Conservation (phyloP, 2,888 invertebrate genomes). For the Listrodromus nycthemerus region DNA sequence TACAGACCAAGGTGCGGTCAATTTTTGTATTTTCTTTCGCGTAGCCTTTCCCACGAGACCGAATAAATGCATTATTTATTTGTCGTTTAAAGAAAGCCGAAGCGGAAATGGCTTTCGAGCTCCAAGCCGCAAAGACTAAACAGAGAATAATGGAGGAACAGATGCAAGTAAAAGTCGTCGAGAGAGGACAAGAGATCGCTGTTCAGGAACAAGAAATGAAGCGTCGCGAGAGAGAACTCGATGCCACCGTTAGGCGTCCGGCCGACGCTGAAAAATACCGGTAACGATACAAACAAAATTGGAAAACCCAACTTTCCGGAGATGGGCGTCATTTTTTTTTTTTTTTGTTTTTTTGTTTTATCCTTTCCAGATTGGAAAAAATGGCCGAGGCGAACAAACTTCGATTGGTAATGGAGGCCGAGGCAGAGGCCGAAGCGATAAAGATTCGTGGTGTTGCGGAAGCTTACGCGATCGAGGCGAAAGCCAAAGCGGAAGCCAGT, state of each 20-base stretch:
- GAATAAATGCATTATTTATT: constrained; percentile 5
- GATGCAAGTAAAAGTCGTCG: constrained; percentile 97
- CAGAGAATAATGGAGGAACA: constrained; percentile 98
- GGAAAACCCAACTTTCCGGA: not conserved
- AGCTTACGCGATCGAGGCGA: constrained; percentile 97
- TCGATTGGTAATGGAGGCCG: constrained; percentile 96
- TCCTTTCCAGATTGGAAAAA: constrained; percentile 91
- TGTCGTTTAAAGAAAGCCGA: constrained; percentile 89
- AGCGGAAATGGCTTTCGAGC: constrained; percentile 96
- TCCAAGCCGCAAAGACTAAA: constrained; percentile 98
- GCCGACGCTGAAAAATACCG: constrained; percentile 97
- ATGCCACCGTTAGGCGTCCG: constrained; percentile 96
- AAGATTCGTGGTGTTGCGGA: constrained; percentile 94
- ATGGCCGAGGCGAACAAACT: constrained; percentile 96
- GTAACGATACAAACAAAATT: constrained; percentile 72
- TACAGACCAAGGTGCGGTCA: constrained; percentile 92
- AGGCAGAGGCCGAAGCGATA: constrained; percentile 97
- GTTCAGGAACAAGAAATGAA: constrained; percentile 98
- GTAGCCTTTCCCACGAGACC: not conserved
- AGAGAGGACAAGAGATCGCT: constrained; percentile 96
- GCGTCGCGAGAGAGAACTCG: constrained; percentile 95
- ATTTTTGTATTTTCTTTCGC: not conserved
- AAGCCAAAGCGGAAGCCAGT: constrained; percentile 98
- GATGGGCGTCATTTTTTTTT: not conserved
- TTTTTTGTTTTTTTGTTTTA: too few relatives aligned